Evolutionary conservation across 1,140 invertebrate species (phyloP), one percentile per base, ranked within the genome.

Genomic region (Octopus bimaculoides): DNA sequence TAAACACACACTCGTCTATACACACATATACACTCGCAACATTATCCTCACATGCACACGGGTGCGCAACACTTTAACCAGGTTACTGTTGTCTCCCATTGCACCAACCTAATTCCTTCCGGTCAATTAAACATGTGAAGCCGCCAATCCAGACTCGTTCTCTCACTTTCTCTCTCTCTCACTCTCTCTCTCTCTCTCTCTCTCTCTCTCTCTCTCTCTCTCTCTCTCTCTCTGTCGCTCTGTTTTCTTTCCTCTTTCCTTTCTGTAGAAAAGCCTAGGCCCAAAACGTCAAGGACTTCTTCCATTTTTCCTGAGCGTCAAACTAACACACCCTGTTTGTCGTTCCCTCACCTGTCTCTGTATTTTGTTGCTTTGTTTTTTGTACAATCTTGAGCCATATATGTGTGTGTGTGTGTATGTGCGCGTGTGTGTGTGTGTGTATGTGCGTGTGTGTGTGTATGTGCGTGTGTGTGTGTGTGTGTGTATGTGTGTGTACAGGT

Each of bases 401-500:
- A 54, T 78, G 53, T 78, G 26, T 55, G 61, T 79, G n/a, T 79
- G 54, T 74, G 69, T 66, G 54, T 56, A 52, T 81, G 52, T 56
- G 66, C 75, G 9, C 61, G 66, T 79, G 61, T 81, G 53, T 75
- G 61, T 79, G 54, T 79, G 55, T 79, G 56, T 78, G 56, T 80
- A 56, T 80, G 56, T 80, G 76, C 78, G 76, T 80, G 76, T 80
- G 56, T 80, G 76, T 78, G 56, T 80, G 75, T 80, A 52, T 80
- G 56, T 80, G 56, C 77, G 56, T 80, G 61, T 80, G 56, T 80
- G 56, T 78, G 56, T 61, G 56, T 3, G 56, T 61, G 56, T 1
- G 56, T 80, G 56, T 78, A 52, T 80, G 76, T 80, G 56, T 80
- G 56, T 78, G 54, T 77, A 55, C 20, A 71, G 56, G 80, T 41